Conservation (phyloP, 2,797 vertebrate genomes). For the Diplodus sargus region DNA sequence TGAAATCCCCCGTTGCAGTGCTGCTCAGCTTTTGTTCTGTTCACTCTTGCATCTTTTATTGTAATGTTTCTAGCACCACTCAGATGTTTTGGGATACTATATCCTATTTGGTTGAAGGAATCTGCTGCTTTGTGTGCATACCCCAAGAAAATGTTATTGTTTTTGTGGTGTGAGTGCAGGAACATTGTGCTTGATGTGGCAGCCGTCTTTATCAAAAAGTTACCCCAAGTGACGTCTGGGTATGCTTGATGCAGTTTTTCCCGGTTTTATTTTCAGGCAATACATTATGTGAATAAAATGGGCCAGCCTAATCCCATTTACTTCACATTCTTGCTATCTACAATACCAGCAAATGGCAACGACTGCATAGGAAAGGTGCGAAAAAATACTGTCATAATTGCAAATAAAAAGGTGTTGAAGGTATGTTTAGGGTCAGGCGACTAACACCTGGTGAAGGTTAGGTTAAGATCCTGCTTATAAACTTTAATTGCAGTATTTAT, state of each 20-base stretch:
- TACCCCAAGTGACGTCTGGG: background rate
- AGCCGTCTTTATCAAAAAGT: background rate
- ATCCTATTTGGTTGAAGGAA: conserved; percentile 3
- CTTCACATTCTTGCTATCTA: too few species aligned
- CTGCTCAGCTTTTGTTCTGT: conserved; percentile 11
- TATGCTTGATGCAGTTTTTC: background rate
- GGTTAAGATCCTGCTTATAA: background rate
- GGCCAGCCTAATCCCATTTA: too few species aligned
- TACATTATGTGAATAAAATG: background rate
- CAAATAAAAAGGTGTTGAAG: background rate
- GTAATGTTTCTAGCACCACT: background rate
- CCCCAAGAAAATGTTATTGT: background rate
- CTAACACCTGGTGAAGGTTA: background rate
- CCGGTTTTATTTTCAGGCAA: background rate
- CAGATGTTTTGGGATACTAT: conserved; percentile 11
- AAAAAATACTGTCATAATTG: background rate
- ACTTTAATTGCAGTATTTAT: background rate
- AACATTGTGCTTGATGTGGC: background rate
- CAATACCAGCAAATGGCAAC: background rate
- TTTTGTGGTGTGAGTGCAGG: background rate
- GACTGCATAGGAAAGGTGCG: background rate
- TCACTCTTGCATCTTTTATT: conserved; percentile 10
- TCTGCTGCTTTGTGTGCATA: background rate
- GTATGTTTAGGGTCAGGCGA: background rate
- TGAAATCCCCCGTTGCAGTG: background rate